Evolutionary conservation across 2,888 invertebrate species (phyloP), one percentile per base, ranked within the genome.

Genomic region (Dusona sp.): DNA sequence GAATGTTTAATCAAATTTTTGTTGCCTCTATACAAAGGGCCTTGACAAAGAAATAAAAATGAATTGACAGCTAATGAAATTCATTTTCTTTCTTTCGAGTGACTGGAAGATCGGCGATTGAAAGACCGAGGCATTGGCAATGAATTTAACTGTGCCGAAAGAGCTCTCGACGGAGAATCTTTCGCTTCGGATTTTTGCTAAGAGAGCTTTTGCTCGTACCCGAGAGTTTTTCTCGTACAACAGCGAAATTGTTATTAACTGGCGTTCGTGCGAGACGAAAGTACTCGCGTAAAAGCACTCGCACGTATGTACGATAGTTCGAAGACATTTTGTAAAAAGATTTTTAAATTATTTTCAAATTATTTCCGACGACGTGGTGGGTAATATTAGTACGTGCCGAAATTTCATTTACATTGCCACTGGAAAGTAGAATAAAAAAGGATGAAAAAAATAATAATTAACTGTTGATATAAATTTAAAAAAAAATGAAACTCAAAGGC

Each of bases 201-300:
- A 38, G 67, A 67, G 61, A 36, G 70, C 73, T 81, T 64, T 73
- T 67, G 57, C 78, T 79, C 78, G 68, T 29, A 48, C 61, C 57
- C 81, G 78, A 68, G 74, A 68, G 74, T 85, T 68, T 82, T 68
- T 68, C 85, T 65, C 70, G 57, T 61, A 68, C 38, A 73, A 75
- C 87, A 87, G 87, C 84, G 70, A 89, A 89, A 88, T 89, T 89
- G 89, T 89, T 89, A 89, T 89, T 89, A 89, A 89, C 87, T 74
- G 82, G 86, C 86, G 87, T 88, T 88, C 89, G 88, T 89, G 88
- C 89, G 89, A 85, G 86, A 89, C 89, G 89, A 89, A 89, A 89
- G 86, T 87, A 86, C 86, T 65, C 57, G 81, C 81, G 79, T 83
- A 84, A n/a, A 61, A 36, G 70, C 72, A 82, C 75, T 85, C 22